Conservation (phyloP, 2,113 vertebrate species). For the Nycticryphes semicollaris region DNA sequence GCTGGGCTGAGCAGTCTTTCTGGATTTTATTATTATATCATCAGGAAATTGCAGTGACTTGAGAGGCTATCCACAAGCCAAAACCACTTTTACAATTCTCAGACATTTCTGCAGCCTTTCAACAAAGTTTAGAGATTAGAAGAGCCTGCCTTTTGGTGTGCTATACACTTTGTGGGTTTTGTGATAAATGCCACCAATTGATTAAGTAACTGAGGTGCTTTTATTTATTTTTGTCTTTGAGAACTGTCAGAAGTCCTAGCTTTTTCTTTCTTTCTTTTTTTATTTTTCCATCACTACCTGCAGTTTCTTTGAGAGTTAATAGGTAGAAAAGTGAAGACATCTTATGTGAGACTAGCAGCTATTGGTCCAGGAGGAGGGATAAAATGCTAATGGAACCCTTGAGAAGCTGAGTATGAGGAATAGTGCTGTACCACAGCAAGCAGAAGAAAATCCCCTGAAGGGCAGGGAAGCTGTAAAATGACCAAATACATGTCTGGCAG, state of each 20-base stretch:
- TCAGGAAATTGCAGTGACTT: slow-evolving; percentile 27
- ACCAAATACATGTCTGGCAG: background rate
- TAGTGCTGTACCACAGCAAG: background rate
- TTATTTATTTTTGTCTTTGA: slow-evolving; percentile 11
- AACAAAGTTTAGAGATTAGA: background rate
- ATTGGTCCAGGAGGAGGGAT: background rate
- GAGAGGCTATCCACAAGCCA: background rate
- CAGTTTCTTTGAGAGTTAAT: background rate
- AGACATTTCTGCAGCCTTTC: background rate
- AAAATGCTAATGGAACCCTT: background rate
- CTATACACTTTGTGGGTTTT: background rate
- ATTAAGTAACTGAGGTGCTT: background rate
- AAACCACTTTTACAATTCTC: background rate
- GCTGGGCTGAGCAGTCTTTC: background rate
- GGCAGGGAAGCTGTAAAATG: background rate
- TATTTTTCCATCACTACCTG: background rate
- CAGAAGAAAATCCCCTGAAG: background rate
- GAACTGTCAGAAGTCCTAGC: background rate
- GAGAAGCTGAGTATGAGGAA: background rate
- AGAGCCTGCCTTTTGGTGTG: background rate
- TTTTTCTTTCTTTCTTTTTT: too few species aligned
- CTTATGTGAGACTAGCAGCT: background rate
- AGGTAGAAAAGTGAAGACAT: background rate
- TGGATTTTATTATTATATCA: slow-evolving; percentile 16
- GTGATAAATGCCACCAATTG: background rate